Percentiles rank a stretch among this genome's conserved stretches.
Conservation (phyloP, 2,113 vertebrate genomes). For the Brachypodius melanocephalos region DNA sequence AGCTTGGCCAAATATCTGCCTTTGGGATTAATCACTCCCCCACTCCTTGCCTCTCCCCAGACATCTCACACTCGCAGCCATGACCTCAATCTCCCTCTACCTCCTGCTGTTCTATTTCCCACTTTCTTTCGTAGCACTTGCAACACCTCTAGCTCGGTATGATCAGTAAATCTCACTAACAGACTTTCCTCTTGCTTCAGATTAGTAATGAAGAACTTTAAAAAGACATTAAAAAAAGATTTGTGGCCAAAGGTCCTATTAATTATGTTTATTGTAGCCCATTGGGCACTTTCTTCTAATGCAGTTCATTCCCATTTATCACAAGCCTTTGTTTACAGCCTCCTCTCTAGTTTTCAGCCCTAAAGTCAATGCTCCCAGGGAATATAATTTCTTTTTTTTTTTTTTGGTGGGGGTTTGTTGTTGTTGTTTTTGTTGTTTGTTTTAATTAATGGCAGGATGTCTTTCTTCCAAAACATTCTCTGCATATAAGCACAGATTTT, state of each 20-base stretch:
- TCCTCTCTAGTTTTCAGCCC: neutral
- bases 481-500: neutral
- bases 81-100: neutral
- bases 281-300: conserved; percentile 23
- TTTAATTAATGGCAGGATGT: neutral
- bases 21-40: neutral
- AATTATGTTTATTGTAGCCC: conserved; percentile 39
- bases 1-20: neutral
- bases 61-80: neutral
- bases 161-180: conserved; percentile 1
- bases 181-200: conserved; percentile 18
- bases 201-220: conserved; percentile 53
- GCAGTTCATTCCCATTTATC: conserved; percentile 41
- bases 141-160: neutral
- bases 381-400: neutral
- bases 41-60: neutral
- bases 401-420: too few relatives aligned
- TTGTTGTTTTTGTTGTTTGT: too few relatives aligned
- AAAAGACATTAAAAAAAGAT: conserved; percentile 57
- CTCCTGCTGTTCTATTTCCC: neutral
- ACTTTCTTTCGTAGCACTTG: neutral
- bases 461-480: neutral
- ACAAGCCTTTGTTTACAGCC: conserved; percentile 22
- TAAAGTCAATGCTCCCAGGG: neutral
- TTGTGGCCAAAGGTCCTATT: conserved; percentile 48